A percentile compares a stretch with the other conserved stretches of the same genome.
Conservation (phyloP, 2,113 vertebrate genomes). For the Paramormyrops kingsleyae region DNA sequence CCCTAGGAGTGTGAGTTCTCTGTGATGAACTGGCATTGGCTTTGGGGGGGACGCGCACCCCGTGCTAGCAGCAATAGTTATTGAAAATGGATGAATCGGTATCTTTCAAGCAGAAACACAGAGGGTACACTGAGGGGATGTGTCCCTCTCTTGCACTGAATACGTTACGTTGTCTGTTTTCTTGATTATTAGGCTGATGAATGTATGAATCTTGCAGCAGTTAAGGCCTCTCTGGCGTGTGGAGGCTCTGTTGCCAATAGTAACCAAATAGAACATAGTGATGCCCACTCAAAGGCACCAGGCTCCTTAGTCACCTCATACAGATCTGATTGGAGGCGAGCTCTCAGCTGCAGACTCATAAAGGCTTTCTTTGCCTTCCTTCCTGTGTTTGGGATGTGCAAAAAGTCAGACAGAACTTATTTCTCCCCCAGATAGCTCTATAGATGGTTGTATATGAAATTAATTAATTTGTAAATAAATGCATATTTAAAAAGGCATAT, state of each 20-base stretch:
- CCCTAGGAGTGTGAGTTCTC: neutral
- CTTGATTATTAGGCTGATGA: slow-evolving; percentile 2
- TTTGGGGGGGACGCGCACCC: neutral
- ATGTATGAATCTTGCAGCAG: neutral
- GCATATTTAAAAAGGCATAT: neutral
- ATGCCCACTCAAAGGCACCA: neutral
- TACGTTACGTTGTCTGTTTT: neutral
- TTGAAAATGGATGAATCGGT: neutral
- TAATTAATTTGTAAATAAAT: neutral
- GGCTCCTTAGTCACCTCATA: neutral
- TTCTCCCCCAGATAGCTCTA: neutral
- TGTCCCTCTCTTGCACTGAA: neutral
- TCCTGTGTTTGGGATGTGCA: neutral
- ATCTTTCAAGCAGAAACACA: neutral
- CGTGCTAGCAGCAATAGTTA: neutral
- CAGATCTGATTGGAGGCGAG: neutral
- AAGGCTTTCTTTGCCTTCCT: neutral
- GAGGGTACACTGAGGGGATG: neutral
- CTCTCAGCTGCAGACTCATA: neutral
- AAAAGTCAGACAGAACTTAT: neutral
- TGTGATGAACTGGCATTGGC: neutral
- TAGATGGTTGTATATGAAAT: neutral
- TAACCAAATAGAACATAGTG: neutral
- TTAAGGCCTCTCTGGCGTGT: neutral
- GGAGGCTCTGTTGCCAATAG: slow-evolving; percentile 15